Evolutionary conservation across 2,113 vertebrate species (phyloP).

Genomic region (Dicerorhinus sumatrensis): DNA sequence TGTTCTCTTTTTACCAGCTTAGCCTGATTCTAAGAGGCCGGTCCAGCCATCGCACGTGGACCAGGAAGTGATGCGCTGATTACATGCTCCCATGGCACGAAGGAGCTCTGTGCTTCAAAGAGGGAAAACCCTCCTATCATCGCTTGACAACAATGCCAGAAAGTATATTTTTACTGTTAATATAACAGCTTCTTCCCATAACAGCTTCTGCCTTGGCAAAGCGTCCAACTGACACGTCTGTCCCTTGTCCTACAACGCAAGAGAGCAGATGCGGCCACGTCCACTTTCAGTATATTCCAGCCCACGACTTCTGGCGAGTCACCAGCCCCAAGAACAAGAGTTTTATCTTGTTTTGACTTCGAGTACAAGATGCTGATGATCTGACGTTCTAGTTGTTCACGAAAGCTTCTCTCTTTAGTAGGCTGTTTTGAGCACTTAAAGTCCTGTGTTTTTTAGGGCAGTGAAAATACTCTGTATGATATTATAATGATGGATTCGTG

Average conservation of each 20-base stretch:
- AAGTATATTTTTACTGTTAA: neutral
- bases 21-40: neutral
- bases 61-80: neutral
- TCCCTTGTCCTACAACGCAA: neutral
- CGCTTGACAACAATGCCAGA: neutral
- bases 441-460: too few species aligned
- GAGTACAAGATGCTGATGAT: too few species aligned
- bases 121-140: neutral
- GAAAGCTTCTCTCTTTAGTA: neutral
- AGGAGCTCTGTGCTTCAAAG: neutral
- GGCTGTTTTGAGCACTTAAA: neutral
- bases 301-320: rapidly evolving
- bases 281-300: rapidly evolving
- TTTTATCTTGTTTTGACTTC: neutral
- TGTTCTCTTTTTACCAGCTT: neutral
- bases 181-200: neutral
- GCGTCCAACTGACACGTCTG: rapidly evolving
- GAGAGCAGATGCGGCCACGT: rapidly evolving
- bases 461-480: rapidly evolving
- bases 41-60: neutral
- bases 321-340: rapidly evolving
- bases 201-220: too few species aligned
- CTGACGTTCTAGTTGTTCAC: neutral
- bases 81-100: neutral
- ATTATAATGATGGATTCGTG: rapidly evolving